These are phyloP conservation scores for Myopa tessellatipennis DNA, from an alignment of 2,888 invertebrate species.

Conservation along the genomic window DNA sequence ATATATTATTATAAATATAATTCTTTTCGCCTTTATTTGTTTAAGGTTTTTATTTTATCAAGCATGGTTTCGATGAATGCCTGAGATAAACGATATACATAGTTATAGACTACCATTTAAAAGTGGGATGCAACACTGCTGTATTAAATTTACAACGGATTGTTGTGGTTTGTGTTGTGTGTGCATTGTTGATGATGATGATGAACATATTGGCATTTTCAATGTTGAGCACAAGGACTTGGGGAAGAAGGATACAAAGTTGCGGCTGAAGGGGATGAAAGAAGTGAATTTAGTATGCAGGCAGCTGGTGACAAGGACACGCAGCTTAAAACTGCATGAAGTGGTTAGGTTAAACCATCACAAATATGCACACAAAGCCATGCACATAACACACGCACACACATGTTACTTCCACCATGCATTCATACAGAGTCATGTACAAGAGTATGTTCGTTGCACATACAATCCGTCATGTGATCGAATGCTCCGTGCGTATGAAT, in stretches of 20 bases:
- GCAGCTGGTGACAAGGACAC: constrained; percentile 1
- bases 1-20: too few species aligned
- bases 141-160: neutral
- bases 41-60: too few species aligned
- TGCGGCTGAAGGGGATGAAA: neutral
- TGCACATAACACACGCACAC: neutral
- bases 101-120: too few species aligned
- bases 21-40: too few species aligned
- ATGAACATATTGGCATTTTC: neutral
- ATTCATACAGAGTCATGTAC: neutral
- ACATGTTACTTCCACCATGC: neutral
- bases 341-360: neutral
- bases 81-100: too few species aligned
- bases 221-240: neutral
- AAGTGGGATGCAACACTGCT: neutral
- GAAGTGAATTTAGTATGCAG: constrained; percentile 1
- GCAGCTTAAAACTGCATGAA: constrained; percentile 5
- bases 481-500: constrained; percentile 1
- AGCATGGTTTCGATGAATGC: too few species aligned
- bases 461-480: constrained; percentile 1
- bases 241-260: neutral
- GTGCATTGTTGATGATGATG: neutral
- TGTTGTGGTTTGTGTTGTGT: neutral
- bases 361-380: too few species aligned
- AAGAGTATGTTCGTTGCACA: neutral